Evolutionary conservation across 1,140 invertebrate species (phyloP).

Genomic region (Drosophila pectinifera): DNA sequence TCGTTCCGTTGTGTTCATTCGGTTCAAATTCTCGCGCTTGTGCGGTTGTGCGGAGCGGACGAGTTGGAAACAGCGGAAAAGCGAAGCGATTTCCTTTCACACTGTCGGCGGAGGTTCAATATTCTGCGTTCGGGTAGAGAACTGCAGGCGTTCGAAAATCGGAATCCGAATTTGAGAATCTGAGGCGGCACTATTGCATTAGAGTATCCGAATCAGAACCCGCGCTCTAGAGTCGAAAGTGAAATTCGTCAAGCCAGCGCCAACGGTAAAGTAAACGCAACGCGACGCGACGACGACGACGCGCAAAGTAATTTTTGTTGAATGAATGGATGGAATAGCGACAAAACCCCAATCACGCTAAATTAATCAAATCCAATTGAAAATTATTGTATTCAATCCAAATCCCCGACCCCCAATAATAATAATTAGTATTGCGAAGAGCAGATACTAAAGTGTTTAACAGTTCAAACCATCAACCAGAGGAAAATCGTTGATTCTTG

Average conservation of each 20-base stretch:
- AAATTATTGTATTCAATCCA: conserved; percentile 34
- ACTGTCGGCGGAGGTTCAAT: conserved; percentile 56
- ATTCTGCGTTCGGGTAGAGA: conserved; percentile 61
- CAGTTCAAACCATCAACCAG: conserved; percentile 55
- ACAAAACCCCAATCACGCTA: conserved; percentile 38
- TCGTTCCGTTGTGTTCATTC: conserved; percentile 41
- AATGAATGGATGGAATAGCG: conserved; percentile 70
- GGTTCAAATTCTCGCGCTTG: conserved; percentile 70
- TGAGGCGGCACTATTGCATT: conserved; percentile 23
- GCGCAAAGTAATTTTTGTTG: conserved; percentile 52
- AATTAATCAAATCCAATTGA: conserved; percentile 44
- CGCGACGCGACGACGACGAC: conserved; percentile 40
- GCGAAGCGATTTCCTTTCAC: conserved; percentile 61
- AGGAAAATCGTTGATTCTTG: conserved; percentile 58
- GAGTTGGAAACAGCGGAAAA: conserved; percentile 37
- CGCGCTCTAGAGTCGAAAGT: conserved; percentile 65
- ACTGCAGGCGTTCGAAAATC: conserved; percentile 57
- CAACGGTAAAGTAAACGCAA: conserved; percentile 74
- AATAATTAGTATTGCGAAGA: conserved; percentile 56
- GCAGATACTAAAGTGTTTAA: conserved; percentile 67
- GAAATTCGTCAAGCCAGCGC: conserved; percentile 57
- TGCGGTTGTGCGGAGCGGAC: conserved; percentile 76
- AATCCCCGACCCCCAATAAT: conserved; percentile 14
- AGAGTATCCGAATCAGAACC: conserved; percentile 15
- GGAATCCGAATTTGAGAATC: conserved; percentile 37